These are phyloP conservation scores for Petrocephalus schoutedeni DNA, from an alignment of 2,797 vertebrate species.

Conservation along the genomic window DNA sequence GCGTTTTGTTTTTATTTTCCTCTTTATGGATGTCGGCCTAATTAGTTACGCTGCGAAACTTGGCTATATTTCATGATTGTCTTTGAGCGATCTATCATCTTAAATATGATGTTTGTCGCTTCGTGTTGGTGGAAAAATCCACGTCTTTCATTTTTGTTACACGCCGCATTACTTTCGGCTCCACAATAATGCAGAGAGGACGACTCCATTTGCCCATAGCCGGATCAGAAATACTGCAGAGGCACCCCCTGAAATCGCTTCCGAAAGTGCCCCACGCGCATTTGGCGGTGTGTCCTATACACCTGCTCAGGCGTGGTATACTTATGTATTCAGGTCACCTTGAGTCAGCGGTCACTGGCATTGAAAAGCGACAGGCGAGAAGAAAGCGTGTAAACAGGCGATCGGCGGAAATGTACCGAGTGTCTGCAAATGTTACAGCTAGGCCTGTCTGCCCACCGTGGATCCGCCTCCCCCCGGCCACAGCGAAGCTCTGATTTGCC, in stretches of 20 bases:
- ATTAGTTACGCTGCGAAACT: slow-evolving; percentile 18
- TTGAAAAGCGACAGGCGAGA: background rate
- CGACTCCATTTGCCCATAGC: background rate
- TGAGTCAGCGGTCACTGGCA: background rate
- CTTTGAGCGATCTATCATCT: background rate
- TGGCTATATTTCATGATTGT: background rate
- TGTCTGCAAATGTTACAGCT: background rate
- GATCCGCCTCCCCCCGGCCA: background rate
- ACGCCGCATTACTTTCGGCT: background rate
- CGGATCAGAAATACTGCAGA: background rate
- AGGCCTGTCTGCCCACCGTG: background rate
- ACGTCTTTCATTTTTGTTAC: background rate
- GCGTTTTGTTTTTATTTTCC: background rate
- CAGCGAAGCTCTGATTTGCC: background rate
- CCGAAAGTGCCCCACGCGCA: background rate
- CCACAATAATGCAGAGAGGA: background rate
- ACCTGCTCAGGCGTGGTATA: background rate
- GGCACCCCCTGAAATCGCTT: background rate
- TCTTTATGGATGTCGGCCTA: background rate
- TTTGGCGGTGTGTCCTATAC: background rate
- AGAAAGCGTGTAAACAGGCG: background rate
- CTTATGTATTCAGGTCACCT: background rate
- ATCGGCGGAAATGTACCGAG: background rate
- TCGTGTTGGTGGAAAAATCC: background rate
- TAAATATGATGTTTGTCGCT: background rate